Evolutionary conservation across 2,113 vertebrate species (phyloP), one percentile per base, ranked within the genome.

Genomic region (Hyperoodon ampullatus): DNA sequence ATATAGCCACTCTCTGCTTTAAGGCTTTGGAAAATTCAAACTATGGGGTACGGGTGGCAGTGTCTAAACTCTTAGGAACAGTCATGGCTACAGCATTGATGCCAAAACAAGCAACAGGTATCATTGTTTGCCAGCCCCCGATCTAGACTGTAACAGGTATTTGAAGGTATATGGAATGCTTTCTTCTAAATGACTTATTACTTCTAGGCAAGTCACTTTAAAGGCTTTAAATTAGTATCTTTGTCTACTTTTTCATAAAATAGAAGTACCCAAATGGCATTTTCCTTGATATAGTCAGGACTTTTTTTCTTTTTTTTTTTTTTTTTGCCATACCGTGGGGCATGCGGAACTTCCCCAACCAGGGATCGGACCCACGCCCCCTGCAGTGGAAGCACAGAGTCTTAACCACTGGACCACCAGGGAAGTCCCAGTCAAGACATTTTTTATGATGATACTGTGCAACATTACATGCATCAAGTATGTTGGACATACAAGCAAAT

Each of bases 11-110:
- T 0, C 97, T 99, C 53, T 99, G 99, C 98, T 99, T 99, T 96
- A 99, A 99, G 98, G 99, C 99, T 90, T 98, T 99, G 74, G 99
- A 99, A 98, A 99, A 99, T 72, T 99, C 99, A 19, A 99, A 99
- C 97, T 99, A 99, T 75, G 99, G 99, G 0, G 99, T 99, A 44
- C 98, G 99, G 50, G 99, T 99, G 84, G 99, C 99, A 23, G 99
- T 99, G 77, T 99, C 99, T 42, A 99, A 99, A 98, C 99, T 99
- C 83, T 98, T 99, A 97, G 99, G 99, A 19, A 99, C 99, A 0
- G 99, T 99, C 97, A 99, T 99, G 99, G 99, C 99, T 47, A 99
- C 99, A 2, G 99, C 99, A 11, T 95, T 99, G 97, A 99, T 99
- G 99, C 99, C 99, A 87, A 99, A 99, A 97, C 99, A 99, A 98